Percentiles rank a stretch among this genome's conserved stretches.
These are phyloP conservation scores for Trisateles emortualis DNA, from an alignment of 2,888 invertebrate genomes.

Conservation along the genomic window DNA sequence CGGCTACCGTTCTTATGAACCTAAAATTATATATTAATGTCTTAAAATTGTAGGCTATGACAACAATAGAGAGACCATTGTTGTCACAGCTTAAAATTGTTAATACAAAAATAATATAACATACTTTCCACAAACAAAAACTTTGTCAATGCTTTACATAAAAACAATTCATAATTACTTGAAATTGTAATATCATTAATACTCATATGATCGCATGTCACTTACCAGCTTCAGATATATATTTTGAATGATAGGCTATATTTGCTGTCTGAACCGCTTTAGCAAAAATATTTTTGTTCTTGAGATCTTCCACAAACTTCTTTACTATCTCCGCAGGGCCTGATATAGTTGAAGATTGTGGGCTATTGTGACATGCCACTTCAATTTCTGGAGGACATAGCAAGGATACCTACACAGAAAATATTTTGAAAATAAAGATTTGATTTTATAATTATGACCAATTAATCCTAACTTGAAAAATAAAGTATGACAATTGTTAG, in stretches of 20 bases:
- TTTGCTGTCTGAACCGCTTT: background rate
- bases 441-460: background rate
- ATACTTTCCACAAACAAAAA: too few species aligned
- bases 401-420: constrained; percentile 37
- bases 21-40: too few species aligned
- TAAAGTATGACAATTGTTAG: background rate
- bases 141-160: too few species aligned
- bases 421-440: too few species aligned
- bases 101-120: too few species aligned
- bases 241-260: constrained; percentile 70
- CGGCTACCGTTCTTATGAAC: too few species aligned
- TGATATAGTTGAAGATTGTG: constrained; percentile 91
- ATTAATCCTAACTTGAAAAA: background rate
- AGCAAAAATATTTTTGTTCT: background rate
- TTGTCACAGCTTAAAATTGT: too few species aligned
- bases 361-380: constrained; percentile 92
- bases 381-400: constrained; percentile 87
- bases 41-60: too few species aligned
- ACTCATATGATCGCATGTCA: too few species aligned
- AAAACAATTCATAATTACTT: too few species aligned
- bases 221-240: background rate
- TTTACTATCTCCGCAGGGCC: constrained; percentile 88
- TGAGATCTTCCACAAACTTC: constrained; percentile 70
- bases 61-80: too few species aligned
- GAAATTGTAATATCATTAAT: too few species aligned